Evolutionary conservation across 2,888 invertebrate species (phyloP), one percentile per base, ranked within the genome.

Genomic region (Eristalis arbustorum): DNA sequence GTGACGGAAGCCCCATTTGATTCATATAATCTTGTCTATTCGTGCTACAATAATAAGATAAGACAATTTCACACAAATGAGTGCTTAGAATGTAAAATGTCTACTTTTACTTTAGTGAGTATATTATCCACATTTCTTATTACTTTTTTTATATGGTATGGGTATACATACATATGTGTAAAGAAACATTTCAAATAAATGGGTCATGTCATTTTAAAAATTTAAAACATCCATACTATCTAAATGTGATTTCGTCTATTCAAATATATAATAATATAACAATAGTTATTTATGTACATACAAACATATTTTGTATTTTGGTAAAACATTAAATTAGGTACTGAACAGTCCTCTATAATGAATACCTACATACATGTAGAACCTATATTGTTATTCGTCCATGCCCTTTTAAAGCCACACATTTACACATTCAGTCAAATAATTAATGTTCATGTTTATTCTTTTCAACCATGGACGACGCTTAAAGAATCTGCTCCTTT

Each of bases 11-110:
- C 68, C 74, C 69, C 80, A 81, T 81, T 81, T 81, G 74, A 81
- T 81, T 81, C 64, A 68, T 74, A 69, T 69, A 81, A 37, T 63
- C 63, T 74, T 81, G 74, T 74, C 74, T 74, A 68, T 81, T 81
- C 64, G 31, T 63, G 59, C 64, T 72, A 37, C 37, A 61, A 68
- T 74, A 42, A 69, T 40, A 56, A 69, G 74, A 81, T 68, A 74
- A 74, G 64, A 18, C 18, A 49, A 49, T 40, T 67, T 61, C 25
- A 25, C 25, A 57, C 40, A 34, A 59, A 80, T 67, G 73, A 74
- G 57, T 81, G 74, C 80, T 63, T 42, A 31, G 73, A 74, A 25
- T 73, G 56, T 74, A 68, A 28, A 40, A 64, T 40, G 57, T 59
- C 13, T 25, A 13, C 59, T 23, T 3, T 59, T 6, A 25, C n/a